These are phyloP conservation scores for Trachelus troglodyta DNA, from an alignment of 2,888 invertebrate species.

Conservation along the genomic window DNA sequence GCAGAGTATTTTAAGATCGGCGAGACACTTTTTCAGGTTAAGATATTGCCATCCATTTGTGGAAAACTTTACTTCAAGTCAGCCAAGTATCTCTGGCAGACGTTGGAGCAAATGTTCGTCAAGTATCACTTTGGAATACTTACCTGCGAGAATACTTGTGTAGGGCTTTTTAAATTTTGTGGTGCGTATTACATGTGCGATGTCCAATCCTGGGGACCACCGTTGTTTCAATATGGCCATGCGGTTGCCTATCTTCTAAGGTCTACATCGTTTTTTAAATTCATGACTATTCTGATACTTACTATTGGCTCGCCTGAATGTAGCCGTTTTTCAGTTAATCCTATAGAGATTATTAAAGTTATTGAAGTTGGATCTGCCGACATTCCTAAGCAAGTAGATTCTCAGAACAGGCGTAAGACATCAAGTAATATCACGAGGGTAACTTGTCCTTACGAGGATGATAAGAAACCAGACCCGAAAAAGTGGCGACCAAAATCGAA, in stretches of 20 bases:
- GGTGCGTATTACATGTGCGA: conserved; percentile 55
- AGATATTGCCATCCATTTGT: conserved; percentile 36
- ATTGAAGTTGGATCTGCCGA: conserved; percentile 35
- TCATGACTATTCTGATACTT: conserved; percentile 44
- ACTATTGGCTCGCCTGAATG: conserved; percentile 52
- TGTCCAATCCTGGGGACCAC: conserved; percentile 51
- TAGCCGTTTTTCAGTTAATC: conserved; percentile 46
- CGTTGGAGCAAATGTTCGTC: conserved; percentile 46
- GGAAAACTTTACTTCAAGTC: conserved; percentile 44
- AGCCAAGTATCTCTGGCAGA: conserved; percentile 42
- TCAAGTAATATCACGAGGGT: conserved; percentile 13
- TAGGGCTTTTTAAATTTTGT: conserved; percentile 54
- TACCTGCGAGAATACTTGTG: conserved; percentile 48
- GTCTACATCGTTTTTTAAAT: conserved; percentile 47
- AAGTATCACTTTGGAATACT: conserved; percentile 47
- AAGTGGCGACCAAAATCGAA: conserved; percentile 30
- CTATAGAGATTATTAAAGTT: conserved; percentile 49
- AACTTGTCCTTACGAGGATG: conserved; percentile 36
- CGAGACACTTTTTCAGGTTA: conserved; percentile 47
- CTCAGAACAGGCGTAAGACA: conserved; percentile 4
- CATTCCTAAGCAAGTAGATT: neutral
- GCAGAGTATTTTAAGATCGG: conserved; percentile 48
- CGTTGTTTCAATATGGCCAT: conserved; percentile 49
- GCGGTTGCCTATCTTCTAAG: conserved; percentile 50
- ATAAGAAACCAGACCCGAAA: conserved; percentile 25